Base-by-base conservation (phyloP, 2,113 vertebrate species). In the Rhinolophus ferrumequinum region DNA sequence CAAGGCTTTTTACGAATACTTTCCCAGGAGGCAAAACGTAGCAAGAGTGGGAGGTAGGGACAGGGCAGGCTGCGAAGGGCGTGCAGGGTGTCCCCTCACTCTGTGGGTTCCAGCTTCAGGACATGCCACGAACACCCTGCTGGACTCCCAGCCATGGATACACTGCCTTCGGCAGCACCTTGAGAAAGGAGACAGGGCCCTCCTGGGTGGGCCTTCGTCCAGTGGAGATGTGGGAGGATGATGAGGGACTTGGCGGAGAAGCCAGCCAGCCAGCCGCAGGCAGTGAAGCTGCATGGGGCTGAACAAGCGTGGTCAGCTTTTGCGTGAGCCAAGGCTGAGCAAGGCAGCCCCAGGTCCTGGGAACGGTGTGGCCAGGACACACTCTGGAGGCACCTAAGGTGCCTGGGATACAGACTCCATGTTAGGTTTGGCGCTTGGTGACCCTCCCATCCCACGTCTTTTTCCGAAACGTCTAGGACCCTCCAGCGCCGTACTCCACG, bases 391-490 rank as follows among this genome's bases (percentile, higher is more conserved):
- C 58, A 35, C 33, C 26, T 8, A 50, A n/a, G n/a, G 8, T 82
- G 8, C 14, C 1, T 41, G 60, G 47, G 33, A 16, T 8, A 7
- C 4, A 16, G 19, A 64, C 1, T 22, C 16, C 70, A 66, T 8
- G 0, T 50, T 24, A 70, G 64, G 18, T 11, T 5, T 38, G 11
- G 10, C 1, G 16, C 3, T n/a, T 5, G 8, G 0, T n/a, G 38
- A 12, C 2, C 13, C 33, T n/a, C 26, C 22, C 5, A 4, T 33
- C 28, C 30, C 30, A 13, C 30, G 30, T 14, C 41, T 33, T 52
- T 67, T 28, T 19, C 22, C 35, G 80, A 11, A 24, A 28, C 33
- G 26, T 50, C 13, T 8, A 38, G 44, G 24, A 1, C 24, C 13
- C 18, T 8, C 26, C 14, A n/a, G 35, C 0, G 3, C 9, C 3